These are phyloP conservation scores for Neoscelio sp. DNA, from an alignment of 2,888 invertebrate genomes.

Conservation along the genomic window DNA sequence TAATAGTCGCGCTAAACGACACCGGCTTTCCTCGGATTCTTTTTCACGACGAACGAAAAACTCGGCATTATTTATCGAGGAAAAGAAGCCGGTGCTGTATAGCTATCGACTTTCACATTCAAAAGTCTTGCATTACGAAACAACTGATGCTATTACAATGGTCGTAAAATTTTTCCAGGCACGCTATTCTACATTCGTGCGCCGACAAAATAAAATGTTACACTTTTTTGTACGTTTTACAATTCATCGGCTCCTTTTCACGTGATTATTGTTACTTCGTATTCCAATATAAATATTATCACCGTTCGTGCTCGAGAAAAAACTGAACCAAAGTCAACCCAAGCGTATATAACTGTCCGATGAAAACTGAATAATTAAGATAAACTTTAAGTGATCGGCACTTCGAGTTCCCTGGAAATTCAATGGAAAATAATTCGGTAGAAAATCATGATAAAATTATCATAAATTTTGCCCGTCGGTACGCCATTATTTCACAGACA, in stretches of 20 bases:
- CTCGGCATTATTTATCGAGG: not conserved
- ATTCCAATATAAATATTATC: too few relatives aligned
- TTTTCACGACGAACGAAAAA: conserved; percentile 23
- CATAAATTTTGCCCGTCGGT: too few relatives aligned
- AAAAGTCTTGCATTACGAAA: conserved; percentile 24
- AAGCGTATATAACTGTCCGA: conserved; percentile 2
- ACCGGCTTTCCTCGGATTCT: conserved; percentile 15
- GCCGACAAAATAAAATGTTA: conserved; percentile 51
- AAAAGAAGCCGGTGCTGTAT: not conserved
- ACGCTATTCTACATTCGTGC: conserved; percentile 7
- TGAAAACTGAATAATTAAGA: not conserved
- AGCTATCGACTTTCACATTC: conserved; percentile 27
- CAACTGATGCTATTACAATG: conserved; percentile 33
- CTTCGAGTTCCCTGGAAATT: too few relatives aligned
- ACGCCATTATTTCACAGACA: too few relatives aligned
- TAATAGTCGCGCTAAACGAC: conserved; percentile 34
- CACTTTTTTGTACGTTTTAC: conserved; percentile 43
- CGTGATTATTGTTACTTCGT: conserved; percentile 26
- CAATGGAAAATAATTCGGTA: too few relatives aligned
- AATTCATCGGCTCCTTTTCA: conserved; percentile 27
- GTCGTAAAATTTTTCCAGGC: conserved; percentile 39
- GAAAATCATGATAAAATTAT: too few relatives aligned
- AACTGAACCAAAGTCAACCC: too few relatives aligned
- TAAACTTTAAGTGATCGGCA: too few relatives aligned
- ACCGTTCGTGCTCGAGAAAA: not conserved